Evolutionary conservation across 2,888 invertebrate species (phyloP).

Genomic region (Aspidiotus destructor): DNA sequence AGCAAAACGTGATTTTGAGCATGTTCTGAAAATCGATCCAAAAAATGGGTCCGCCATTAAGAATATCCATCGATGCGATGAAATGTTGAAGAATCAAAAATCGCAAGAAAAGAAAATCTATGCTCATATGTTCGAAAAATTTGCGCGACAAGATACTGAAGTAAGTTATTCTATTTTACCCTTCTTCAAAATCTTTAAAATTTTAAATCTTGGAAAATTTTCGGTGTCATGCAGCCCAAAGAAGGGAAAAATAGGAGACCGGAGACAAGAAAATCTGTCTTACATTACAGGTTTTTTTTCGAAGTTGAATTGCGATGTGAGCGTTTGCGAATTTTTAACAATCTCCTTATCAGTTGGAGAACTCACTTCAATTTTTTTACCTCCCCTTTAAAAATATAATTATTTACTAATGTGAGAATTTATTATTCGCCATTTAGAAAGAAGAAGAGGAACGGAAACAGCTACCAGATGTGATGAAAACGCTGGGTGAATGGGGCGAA

Average conservation of each 20-base stretch:
- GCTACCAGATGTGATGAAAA: slow-evolving; percentile 61
- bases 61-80: slow-evolving; percentile 61
- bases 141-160: slow-evolving; percentile 69
- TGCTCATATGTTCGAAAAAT: slow-evolving; percentile 91
- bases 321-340: no score
- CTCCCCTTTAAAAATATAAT: no score
- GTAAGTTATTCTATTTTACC: slow-evolving; percentile 43
- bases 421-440: slow-evolving; percentile 46
- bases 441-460: slow-evolving; percentile 59
- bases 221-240: no score
- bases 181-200: no score
- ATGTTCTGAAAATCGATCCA: slow-evolving; percentile 66
- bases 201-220: no score
- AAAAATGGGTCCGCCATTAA: slow-evolving; percentile 78
- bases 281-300: no score
- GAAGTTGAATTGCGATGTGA: no score
- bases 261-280: no score
- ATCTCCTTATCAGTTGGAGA: no score
- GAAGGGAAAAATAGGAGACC: no score
- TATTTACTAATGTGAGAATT: not conserved
- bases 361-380: no score
- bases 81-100: slow-evolving; percentile 62
- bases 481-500: slow-evolving; percentile 44
- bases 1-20: slow-evolving; percentile 68
- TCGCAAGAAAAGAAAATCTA: slow-evolving; percentile 77